Percentiles rank a stretch among this genome's conserved stretches.
These are phyloP conservation scores for Lordiphosa mommai DNA, from an alignment of 1,140 invertebrate species.

Conservation along the genomic window DNA sequence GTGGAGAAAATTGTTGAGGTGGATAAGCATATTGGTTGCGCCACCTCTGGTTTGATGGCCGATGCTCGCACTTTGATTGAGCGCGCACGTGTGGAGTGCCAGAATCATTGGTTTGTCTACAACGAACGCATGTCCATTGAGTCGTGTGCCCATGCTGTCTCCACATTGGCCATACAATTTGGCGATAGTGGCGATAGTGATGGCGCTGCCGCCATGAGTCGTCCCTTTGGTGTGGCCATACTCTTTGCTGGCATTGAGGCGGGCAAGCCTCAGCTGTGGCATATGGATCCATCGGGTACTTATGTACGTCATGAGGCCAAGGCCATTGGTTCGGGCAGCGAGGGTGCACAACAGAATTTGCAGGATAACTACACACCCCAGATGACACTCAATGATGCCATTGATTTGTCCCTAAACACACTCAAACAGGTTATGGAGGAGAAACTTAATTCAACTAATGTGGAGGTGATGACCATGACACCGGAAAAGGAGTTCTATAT, in stretches of 20 bases:
- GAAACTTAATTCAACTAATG: constrained; percentile 97
- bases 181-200: constrained; percentile 97
- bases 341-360: constrained; percentile 98
- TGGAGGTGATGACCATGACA: constrained; percentile 98
- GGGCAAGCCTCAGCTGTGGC: constrained; percentile 93
- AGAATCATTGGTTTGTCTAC: constrained; percentile 99
- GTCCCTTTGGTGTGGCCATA: constrained; percentile 99
- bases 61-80: constrained; percentile 97
- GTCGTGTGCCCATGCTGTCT: constrained; percentile 98
- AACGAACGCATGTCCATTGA: constrained; percentile 98
- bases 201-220: constrained; percentile 96
- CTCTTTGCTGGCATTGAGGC: constrained; percentile 93
- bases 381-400: constrained; percentile 97
- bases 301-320: constrained; percentile 99
- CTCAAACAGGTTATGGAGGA: constrained; percentile 99
- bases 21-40: constrained; percentile 98
- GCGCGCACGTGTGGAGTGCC: constrained; percentile 95
- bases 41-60: constrained; percentile 98
- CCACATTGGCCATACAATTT: constrained; percentile 98
- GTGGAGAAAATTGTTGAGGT: constrained; percentile 99
- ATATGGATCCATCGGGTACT: constrained; percentile 99
- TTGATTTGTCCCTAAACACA: constrained; percentile 94
- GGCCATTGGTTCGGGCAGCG: constrained; percentile 99
- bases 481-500: constrained; percentile 91
- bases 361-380: constrained; percentile 88